These are phyloP conservation scores for Eupleurogrammus muticus DNA, from an alignment of 2,797 vertebrate genomes.

Conservation along the genomic window DNA sequence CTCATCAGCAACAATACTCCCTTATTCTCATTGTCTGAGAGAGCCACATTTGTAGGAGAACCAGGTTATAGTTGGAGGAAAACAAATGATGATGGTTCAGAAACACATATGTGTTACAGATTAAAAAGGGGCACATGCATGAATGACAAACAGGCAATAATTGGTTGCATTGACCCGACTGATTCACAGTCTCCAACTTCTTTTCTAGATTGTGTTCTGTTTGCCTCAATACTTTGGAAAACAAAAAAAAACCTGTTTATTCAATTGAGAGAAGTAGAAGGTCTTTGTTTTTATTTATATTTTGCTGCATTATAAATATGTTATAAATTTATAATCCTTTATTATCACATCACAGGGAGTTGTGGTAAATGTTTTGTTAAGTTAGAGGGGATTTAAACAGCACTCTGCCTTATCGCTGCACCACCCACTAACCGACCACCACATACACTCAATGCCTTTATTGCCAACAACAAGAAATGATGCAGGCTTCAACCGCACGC, in stretches of 20 bases:
- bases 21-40: conserved; percentile 26
- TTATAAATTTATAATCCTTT: conserved; percentile 23
- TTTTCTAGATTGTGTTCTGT: conserved; percentile 22
- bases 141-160: conserved; percentile 70
- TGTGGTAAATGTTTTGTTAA: neutral
- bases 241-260: too few relatives aligned
- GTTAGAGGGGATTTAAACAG: neutral
- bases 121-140: conserved; percentile 84
- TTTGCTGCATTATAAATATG: conserved; percentile 42
- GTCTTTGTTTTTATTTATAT: conserved; percentile 47
- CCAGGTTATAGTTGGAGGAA: conserved; percentile 27
- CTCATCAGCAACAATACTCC: conserved; percentile 38
- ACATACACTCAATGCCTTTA: too few relatives aligned
- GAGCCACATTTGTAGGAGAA: conserved; percentile 30
- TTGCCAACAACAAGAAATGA: neutral
- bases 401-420: neutral
- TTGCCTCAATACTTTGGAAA: conserved; percentile 24
- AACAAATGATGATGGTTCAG: conserved; percentile 14
- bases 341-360: neutral
- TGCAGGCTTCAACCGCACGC: neutral
- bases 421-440: neutral
- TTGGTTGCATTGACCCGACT: conserved; percentile 48
- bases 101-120: conserved; percentile 30
- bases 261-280: conserved; percentile 17
- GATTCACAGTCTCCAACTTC: conserved; percentile 21